phyloP scores from a whole-genome alignment of 2,888 invertebrate genomes.

The Chesias legatella region DNA sequence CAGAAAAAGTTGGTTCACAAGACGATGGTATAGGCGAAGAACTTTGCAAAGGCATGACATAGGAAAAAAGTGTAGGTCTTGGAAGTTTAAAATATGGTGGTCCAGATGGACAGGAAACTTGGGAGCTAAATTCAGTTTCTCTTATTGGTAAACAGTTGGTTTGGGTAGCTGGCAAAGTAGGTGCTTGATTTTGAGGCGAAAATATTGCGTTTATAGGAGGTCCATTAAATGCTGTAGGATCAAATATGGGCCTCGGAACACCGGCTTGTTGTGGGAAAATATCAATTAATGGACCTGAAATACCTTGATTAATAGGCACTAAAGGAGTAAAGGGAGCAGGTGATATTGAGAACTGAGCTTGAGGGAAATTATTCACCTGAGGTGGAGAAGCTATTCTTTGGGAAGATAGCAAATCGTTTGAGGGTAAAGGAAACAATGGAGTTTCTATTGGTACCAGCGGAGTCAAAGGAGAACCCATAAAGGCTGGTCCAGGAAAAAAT shows the following conservation, averaged over 20 bases:
- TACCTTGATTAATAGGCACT: constrained; percentile 1
- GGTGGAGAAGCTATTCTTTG: constrained; percentile 1
- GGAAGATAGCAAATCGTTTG: neutral
- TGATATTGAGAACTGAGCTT: neutral
- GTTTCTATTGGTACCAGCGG: constrained; percentile 6
- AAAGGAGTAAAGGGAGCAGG: neutral
- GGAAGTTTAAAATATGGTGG: constrained; percentile 8
- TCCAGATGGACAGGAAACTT: neutral
- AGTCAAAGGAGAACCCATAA: constrained; percentile 3
- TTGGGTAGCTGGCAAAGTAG: neutral
- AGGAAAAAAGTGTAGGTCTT: constrained; percentile 7
- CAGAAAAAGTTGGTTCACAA: constrained; percentile 1
- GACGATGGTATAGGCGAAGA: constrained; percentile 1
- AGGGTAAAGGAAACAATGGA: neutral
- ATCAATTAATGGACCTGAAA: neutral
- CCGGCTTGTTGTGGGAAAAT: neutral
- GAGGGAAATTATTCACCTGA: neutral
- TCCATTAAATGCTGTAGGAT: constrained; percentile 1
- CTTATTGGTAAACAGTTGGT: constrained; percentile 2
- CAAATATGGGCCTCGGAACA: constrained; percentile 1
- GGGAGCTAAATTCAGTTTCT: neutral
- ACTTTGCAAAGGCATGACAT: neutral
- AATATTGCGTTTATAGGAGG: neutral
- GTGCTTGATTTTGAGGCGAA: constrained; percentile 1
- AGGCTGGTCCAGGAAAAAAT: neutral